Conservation (phyloP, 2,113 vertebrate genomes). For the Bungarus multicinctus region DNA sequence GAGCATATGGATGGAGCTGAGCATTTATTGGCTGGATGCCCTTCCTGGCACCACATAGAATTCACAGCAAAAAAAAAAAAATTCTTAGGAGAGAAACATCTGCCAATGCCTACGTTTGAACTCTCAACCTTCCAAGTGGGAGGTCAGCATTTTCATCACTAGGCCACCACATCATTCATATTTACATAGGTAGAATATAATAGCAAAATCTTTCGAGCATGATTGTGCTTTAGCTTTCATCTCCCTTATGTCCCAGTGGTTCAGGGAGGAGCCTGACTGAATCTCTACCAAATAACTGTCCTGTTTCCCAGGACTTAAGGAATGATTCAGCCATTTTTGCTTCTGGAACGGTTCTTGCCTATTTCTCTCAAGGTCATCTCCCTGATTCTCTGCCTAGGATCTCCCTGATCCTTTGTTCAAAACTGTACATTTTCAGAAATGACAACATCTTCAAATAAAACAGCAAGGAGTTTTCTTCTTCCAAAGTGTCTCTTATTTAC, state of each 20-base stretch:
- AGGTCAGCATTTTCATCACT: background rate
- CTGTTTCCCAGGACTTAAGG: background rate
- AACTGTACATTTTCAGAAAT: background rate
- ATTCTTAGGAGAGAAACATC: background rate
- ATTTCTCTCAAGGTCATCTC: background rate
- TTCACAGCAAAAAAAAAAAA: no score
- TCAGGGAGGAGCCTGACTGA: background rate
- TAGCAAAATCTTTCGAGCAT: background rate
- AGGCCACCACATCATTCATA: background rate
- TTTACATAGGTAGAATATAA: background rate
- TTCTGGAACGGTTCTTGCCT: background rate
- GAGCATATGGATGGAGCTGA: no score
- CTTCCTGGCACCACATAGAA: no score
- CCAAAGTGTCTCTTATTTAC: background rate
- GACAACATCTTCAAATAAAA: background rate
- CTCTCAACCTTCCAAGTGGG: background rate
- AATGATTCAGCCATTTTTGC: background rate
- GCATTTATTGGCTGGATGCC: no score
- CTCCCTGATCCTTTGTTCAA: background rate
- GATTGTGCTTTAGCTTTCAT: background rate
- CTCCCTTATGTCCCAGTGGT: background rate
- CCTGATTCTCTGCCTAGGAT: background rate
- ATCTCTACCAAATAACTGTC: background rate
- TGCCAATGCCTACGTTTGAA: background rate
- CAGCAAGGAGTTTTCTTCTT: background rate